phyloP scores from a whole-genome alignment of 2,888 invertebrate genomes.

The Sinodicranocentrus sp. region DNA sequence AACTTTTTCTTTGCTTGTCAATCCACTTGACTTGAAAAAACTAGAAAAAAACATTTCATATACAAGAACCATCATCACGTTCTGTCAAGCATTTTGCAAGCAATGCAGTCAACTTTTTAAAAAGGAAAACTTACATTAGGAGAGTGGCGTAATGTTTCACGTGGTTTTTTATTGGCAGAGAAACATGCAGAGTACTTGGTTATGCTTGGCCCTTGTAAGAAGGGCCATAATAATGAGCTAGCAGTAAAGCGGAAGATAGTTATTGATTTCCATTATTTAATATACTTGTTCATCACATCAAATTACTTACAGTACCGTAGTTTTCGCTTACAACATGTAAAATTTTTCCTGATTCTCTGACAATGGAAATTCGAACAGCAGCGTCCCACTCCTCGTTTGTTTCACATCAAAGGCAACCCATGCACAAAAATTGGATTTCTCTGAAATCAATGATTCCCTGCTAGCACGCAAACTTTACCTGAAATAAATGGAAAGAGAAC shows the following conservation, averaged over 20 bases:
- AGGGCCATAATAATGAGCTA: no score
- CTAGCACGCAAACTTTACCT: constrained; percentile 27
- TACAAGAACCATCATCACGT: constrained; percentile 18
- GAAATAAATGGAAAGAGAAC: not conserved
- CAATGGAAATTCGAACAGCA: not conserved
- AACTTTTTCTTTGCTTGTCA: constrained; percentile 54
- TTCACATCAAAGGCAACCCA: constrained; percentile 5
- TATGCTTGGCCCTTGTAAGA: no score
- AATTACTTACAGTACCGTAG: not conserved
- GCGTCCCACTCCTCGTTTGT: not conserved
- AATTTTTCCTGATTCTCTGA: not conserved
- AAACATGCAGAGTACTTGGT: not conserved
- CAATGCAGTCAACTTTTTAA: constrained; percentile 2
- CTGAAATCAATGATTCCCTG: constrained; percentile 25
- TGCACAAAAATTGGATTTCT: constrained; percentile 20
- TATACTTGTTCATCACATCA: constrained; percentile 20
- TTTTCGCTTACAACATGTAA: not conserved
- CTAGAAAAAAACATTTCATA: constrained; percentile 42
- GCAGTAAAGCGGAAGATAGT: not conserved
- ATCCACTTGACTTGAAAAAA: constrained; percentile 46
- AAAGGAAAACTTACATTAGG: not conserved
- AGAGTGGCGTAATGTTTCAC: not conserved
- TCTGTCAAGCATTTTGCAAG: not conserved
- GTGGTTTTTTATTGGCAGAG: not conserved
- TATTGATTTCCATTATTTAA: constrained; percentile 46